A percentile compares a stretch with the other conserved stretches of the same genome.
These are phyloP conservation scores for Stichodactyla helianthus DNA, from an alignment of 64 coral and sea anemone species.

Conservation along the genomic window DNA sequence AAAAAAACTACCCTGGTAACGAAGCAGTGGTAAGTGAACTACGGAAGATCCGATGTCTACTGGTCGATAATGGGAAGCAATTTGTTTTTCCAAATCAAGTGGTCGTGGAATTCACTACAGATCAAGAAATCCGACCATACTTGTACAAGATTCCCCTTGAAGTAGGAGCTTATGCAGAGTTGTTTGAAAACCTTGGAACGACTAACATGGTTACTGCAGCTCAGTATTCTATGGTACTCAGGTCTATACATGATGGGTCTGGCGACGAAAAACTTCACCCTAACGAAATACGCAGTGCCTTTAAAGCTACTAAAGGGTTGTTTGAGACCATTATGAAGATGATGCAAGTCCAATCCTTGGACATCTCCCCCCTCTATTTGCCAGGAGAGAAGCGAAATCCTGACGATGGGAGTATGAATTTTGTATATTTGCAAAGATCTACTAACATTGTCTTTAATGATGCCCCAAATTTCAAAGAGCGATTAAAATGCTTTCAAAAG, in stretches of 20 bases:
- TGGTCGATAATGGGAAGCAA: slow-evolving; percentile 31
- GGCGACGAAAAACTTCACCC: slow-evolving; percentile 1
- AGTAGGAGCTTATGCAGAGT: slow-evolving; percentile 11
- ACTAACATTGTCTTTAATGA: slow-evolving; percentile 50
- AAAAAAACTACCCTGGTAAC: background rate
- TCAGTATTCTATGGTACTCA: slow-evolving; percentile 57
- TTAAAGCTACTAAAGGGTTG: slow-evolving; percentile 48
- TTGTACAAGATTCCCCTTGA: slow-evolving; percentile 41
- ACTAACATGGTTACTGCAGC: slow-evolving; percentile 6
- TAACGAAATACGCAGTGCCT: slow-evolving; percentile 32
- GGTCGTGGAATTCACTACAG: slow-evolving; percentile 20
- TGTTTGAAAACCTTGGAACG: slow-evolving; percentile 40
- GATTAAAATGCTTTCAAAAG: slow-evolving; percentile 28
- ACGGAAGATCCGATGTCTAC: background rate
- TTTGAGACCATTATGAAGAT: slow-evolving; percentile 26
- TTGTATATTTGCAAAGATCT: slow-evolving; percentile 35
- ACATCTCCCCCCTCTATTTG: background rate
- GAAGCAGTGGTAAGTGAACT: background rate
- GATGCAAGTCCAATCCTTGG: background rate
- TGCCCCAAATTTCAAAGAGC: slow-evolving; percentile 44
- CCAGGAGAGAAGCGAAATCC: background rate
- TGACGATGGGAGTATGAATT: background rate
- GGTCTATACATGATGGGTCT: slow-evolving; percentile 8
- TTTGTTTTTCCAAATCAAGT: slow-evolving; percentile 43
- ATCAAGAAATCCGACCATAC: slow-evolving; percentile 45